Base-by-base conservation (phyloP, 2,888 invertebrate species). In the Sericinus montela region DNA sequence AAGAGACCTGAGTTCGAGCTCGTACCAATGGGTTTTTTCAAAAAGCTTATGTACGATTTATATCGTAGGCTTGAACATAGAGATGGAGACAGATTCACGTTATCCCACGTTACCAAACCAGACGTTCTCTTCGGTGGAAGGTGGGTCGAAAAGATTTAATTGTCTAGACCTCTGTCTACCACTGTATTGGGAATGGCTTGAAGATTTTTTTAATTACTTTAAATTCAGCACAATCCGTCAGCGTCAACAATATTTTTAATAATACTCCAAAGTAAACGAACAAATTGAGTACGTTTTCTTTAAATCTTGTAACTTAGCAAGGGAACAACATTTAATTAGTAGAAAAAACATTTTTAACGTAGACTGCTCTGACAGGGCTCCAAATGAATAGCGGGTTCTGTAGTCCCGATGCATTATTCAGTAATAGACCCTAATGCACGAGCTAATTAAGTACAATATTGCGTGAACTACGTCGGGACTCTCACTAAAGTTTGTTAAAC, bases 301-400 rank as follows among this genome's bases (percentile, higher is more conserved):
- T 25, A 15, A 43, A 35, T 25, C 29, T 9, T 11, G 32, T 15
- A 46, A 39, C 38, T 43, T 25, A 11, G 28, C 35, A 29, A 48
- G 41, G 38, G 16, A 16, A 29, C 44, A 35, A 11, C 11, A 16
- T 34, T 35, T 49, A 40, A 45, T 49, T 40, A 49, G 44, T 39
- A 29, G 44, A 23, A 45, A 38, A 9, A 39, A 49, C 35, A 49
- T 49, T 49, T 40, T 49, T 40, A 49, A 49, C 47, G 11, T 36
- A 9, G 34, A 7, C 44, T 34, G 11, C 25, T 23, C 11, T 16
- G 42, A 23, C 34, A 37, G 37, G 16, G 30, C 37, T 37, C 25
- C 13, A 25, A 42, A 42, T 32, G 41, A 47, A 34, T 43, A 15
- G 43, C 42, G 15, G 25, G 38, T 25, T 15, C 19, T 19, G 28